A percentile compares a stretch with the other conserved stretches of the same genome.
phyloP scores from a whole-genome alignment of 2,888 invertebrate species.

The Onthophagus sagittarius region DNA sequence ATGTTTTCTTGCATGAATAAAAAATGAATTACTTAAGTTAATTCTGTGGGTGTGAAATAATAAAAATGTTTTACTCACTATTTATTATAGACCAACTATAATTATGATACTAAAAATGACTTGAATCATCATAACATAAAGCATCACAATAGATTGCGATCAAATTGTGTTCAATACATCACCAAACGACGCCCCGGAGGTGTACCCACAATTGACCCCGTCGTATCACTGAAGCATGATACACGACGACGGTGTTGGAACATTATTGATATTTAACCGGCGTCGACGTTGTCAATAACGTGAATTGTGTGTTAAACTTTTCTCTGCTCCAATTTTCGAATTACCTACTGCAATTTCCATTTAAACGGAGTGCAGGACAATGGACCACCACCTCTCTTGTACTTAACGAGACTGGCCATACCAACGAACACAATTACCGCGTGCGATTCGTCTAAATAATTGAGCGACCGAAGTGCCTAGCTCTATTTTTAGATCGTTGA shows the following conservation, averaged over 20 bases:
- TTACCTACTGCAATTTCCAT: not conserved
- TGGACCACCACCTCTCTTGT: not conserved
- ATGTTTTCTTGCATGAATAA: not conserved
- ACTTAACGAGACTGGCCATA: not conserved
- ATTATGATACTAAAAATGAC: too few species aligned
- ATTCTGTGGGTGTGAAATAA: not conserved
- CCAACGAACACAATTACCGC: not conserved
- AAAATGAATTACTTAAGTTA: too few species aligned
- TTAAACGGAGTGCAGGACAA: not conserved
- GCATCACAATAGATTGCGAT: not conserved
- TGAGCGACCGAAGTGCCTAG: not conserved
- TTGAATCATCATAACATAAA: not conserved
- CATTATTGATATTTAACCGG: not conserved
- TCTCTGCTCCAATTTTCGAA: not conserved
- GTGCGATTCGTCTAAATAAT: not conserved
- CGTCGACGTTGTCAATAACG: too few species aligned
- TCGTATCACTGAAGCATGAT: not conserved
- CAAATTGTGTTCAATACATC: not conserved
- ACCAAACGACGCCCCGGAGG: not conserved
- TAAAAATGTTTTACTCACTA: too few species aligned
- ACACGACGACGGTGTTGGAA: not conserved
- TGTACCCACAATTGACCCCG: not conserved
- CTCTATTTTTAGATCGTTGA: not conserved
- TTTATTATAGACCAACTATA: too few species aligned
- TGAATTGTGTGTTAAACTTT: too few species aligned